phyloP scores from a whole-genome alignment of 2,888 invertebrate genomes.

The Nephrotoma flavescens region DNA sequence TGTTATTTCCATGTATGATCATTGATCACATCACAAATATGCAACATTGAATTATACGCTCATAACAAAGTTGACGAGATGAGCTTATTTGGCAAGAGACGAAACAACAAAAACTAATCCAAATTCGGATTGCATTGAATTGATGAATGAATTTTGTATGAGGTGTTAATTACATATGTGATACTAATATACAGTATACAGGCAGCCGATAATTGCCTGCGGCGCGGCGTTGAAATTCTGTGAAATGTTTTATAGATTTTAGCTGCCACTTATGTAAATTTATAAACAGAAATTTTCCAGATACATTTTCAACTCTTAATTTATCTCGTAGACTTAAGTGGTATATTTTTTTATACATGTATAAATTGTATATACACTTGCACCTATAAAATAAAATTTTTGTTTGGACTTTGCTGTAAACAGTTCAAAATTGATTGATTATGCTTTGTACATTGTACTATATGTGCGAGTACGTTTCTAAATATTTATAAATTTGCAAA shows the following conservation, averaged over 20 bases:
- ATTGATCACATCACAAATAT: background rate
- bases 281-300: background rate
- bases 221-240: too few species aligned
- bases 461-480: background rate
- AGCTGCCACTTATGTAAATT: too few species aligned
- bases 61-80: background rate
- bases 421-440: background rate
- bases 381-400: background rate
- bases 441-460: background rate
- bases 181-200: too few species aligned
- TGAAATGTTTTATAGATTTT: too few species aligned
- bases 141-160: too few species aligned
- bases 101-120: background rate
- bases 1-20: background rate
- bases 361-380: background rate
- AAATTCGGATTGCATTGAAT: background rate
- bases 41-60: background rate
- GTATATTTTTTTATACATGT: too few species aligned
- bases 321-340: background rate
- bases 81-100: background rate
- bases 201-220: too few species aligned
- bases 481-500: too few species aligned
- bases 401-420: background rate
- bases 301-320: background rate
- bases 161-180: too few species aligned